Conservation (phyloP, 2,113 vertebrate species). For the Urocolius indicus region DNA sequence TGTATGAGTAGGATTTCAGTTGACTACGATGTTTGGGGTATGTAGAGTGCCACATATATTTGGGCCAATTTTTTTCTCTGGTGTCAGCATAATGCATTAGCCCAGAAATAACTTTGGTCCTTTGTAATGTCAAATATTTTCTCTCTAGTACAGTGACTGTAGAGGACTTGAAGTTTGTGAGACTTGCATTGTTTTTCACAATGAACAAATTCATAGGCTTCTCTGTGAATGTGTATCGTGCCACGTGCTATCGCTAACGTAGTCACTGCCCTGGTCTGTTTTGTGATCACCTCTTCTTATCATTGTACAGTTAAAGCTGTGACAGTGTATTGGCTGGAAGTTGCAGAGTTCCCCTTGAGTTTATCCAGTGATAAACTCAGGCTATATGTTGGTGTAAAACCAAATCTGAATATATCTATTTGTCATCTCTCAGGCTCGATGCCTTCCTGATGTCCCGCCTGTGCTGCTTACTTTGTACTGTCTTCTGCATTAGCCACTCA, state of each 20-base stretch:
- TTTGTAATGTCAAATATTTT: neutral
- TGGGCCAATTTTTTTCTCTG: neutral
- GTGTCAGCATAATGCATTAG: neutral
- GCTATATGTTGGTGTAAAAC: neutral
- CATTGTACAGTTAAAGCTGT: neutral
- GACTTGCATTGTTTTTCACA: neutral
- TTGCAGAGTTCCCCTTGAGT: neutral
- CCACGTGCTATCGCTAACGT: neutral
- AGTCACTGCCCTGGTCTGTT: neutral
- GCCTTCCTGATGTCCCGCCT: neutral
- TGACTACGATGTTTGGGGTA: neutral
- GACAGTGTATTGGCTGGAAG: neutral
- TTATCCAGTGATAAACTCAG: neutral
- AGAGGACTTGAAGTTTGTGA: neutral
- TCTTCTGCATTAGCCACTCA: neutral
- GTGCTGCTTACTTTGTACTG: neutral
- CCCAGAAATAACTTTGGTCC: neutral
- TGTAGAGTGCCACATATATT: neutral
- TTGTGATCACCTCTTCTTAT: neutral
- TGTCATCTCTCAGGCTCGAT: neutral
- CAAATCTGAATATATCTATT: neutral
- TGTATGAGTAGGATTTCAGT: neutral
- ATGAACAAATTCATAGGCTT: neutral
- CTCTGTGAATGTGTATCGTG: neutral
- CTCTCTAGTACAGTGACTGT: neutral